Evolutionary conservation across 2,888 invertebrate genomes (phyloP), one percentile per base, ranked within the genome.

Genomic region (Chrysina gloriosa): DNA sequence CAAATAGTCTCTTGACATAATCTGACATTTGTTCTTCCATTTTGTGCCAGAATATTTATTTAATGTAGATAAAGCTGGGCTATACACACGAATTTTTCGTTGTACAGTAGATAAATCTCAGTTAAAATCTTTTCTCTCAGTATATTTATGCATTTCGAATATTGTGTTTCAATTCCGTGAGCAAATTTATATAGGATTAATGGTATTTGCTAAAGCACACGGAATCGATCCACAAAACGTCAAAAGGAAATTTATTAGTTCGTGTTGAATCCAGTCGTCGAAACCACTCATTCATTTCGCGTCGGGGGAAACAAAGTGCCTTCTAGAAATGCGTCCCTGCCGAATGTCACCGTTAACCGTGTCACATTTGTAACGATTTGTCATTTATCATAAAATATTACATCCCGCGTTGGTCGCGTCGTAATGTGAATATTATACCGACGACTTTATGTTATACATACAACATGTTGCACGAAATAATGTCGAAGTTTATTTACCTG

Each of bases 231-330:
- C 23, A 0, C 0, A 23, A 23, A 21, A 47, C 23, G 47, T 23
- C 47, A 47, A 19, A 47, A 23, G n/a, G 23, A 47, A 23, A 47
- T 47, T 47, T 47, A 47, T 23, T 11, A 47, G 7, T 23, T 6
- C 2, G 7, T 23, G 47, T 9, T 21, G 21, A 2, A n/a, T 23
- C 21, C 21, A 23, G 23, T 45, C 47, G 19, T 19, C 19, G 23
- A 47, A 47, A 47, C n/a, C 21, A 47, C 23, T 47, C 45, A 21
- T 47, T 47, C 23, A 21, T 47, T 47, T 21, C 21, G 47, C 23
- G n/a, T 23, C 21, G 21, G n/a, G 23, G 47, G n/a, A 6, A 23
- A 47, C 23, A n/a, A 21, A 21, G 47, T 21, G 47, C 47, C n/a
- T 1, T 2, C 2, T 11, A n/a, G 36, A 36, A 36, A 36, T 36